These are phyloP conservation scores for Trachymyrmex cornetzi DNA, from an alignment of 1,140 invertebrate genomes.

Conservation along the genomic window DNA sequence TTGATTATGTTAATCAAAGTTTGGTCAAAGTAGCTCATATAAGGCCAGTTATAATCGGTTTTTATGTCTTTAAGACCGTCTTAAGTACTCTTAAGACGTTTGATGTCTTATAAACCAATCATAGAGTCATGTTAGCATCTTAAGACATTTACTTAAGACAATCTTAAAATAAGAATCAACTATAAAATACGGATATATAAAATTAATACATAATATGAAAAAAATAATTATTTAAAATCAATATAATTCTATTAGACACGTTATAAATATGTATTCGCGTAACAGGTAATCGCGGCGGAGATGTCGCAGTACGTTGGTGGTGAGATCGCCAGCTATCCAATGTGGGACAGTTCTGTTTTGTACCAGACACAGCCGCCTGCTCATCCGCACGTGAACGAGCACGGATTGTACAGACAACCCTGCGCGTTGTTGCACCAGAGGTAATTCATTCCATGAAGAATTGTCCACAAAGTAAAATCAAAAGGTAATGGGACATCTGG, in stretches of 20 bases:
- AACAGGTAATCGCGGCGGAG: conserved; percentile 83
- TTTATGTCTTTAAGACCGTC: no score
- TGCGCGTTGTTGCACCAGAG: conserved; percentile 85
- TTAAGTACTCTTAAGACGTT: no score
- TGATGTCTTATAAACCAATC: no score
- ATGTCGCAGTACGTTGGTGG: conserved; percentile 85
- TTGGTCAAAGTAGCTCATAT: not conserved
- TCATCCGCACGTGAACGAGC: conserved; percentile 84
- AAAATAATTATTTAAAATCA: not conserved
- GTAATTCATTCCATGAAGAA: conserved; percentile 68
- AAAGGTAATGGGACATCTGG: not conserved
- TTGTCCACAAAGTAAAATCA: not conserved
- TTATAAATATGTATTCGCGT: conserved; percentile 1
- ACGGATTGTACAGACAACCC: conserved; percentile 84
- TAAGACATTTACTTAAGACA: no score
- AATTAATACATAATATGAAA: not conserved
- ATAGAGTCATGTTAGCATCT: no score
- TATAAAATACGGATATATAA: no score
- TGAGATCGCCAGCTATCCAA: conserved; percentile 83
- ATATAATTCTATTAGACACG: not conserved
- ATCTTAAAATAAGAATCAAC: no score
- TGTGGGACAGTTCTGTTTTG: conserved; percentile 85
- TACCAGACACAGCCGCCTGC: conserved; percentile 83
- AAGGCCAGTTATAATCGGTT: no score
- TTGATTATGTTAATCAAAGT: not conserved